phyloP scores from a whole-genome alignment of 2,797 vertebrate genomes.

The Crenuchus spilurus region DNA sequence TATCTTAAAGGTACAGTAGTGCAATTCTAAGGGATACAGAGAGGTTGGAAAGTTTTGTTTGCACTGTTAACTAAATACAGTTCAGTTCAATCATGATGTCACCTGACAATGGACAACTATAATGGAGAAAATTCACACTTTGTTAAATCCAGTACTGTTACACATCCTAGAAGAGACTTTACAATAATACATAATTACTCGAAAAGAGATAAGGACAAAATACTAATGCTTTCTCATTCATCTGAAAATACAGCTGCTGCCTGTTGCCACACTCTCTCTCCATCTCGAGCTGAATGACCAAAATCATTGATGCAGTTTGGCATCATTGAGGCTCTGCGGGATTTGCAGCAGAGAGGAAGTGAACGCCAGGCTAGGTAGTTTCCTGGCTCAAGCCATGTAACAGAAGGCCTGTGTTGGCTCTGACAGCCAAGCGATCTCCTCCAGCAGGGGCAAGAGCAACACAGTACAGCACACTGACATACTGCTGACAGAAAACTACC shows the following conservation, averaged over 20 bases:
- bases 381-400: slow-evolving; percentile 67
- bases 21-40: too few relatives aligned
- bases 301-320: slow-evolving; percentile 58
- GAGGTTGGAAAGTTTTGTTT: too few relatives aligned
- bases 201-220: neutral
- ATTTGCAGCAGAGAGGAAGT: slow-evolving; percentile 60
- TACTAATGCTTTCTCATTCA: slow-evolving; percentile 18
- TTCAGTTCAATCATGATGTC: too few relatives aligned
- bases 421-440: slow-evolving; percentile 63
- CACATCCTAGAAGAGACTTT: neutral
- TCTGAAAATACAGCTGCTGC: slow-evolving; percentile 40
- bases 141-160: too few relatives aligned
- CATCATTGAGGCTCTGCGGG: slow-evolving; percentile 67
- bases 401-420: slow-evolving; percentile 72
- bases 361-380: slow-evolving; percentile 64
- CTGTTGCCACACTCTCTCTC: slow-evolving; percentile 22
- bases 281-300: slow-evolving; percentile 56
- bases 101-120: too few relatives aligned
- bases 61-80: too few relatives aligned
- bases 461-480: slow-evolving; percentile 60
- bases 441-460: slow-evolving; percentile 65
- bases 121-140: too few relatives aligned
- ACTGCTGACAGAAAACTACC: slow-evolving; percentile 53
- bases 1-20: too few relatives aligned
- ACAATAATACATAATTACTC: neutral